Conservation (phyloP, 2,888 invertebrate genomes). For the Drosophila monieri region DNA sequence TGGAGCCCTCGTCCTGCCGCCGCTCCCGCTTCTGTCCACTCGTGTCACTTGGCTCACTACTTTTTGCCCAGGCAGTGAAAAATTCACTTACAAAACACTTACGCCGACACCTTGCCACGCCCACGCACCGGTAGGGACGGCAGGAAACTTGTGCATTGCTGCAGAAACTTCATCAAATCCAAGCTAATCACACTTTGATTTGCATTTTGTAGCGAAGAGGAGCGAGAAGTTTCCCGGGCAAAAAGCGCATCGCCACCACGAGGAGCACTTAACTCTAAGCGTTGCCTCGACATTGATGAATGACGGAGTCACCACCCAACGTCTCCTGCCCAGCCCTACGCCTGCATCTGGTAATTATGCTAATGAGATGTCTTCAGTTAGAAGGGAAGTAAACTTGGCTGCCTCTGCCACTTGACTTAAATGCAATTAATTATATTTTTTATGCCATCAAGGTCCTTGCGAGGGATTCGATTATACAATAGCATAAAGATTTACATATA, state of each 20-base stretch:
- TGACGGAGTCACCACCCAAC: constrained; percentile 36
- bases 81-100: constrained; percentile 71
- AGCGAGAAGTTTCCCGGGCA: constrained; percentile 44
- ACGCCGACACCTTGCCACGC: constrained; percentile 58
- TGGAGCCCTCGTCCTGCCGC: neutral
- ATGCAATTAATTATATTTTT: constrained; percentile 74
- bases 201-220: constrained; percentile 64
- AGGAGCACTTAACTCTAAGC: constrained; percentile 66
- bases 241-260: constrained; percentile 59
- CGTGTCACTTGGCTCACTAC: constrained; percentile 34
- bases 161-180: constrained; percentile 73
- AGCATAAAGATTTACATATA: constrained; percentile 14
- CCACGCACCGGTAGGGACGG: constrained; percentile 20
- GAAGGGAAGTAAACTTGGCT: constrained; percentile 61
- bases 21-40: constrained; percentile 1
- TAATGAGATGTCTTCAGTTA: constrained; percentile 64
- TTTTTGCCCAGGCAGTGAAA: constrained; percentile 37
- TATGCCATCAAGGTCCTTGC: constrained; percentile 47
- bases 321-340: constrained; percentile 1
- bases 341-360: constrained; percentile 68
- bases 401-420: constrained; percentile 63
- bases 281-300: constrained; percentile 71
- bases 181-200: constrained; percentile 78
- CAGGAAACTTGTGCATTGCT: constrained; percentile 66
- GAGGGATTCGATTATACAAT: constrained; percentile 25